These are phyloP conservation scores for Xiphydria camelus DNA, from an alignment of 2,888 invertebrate species.

Conservation along the genomic window DNA sequence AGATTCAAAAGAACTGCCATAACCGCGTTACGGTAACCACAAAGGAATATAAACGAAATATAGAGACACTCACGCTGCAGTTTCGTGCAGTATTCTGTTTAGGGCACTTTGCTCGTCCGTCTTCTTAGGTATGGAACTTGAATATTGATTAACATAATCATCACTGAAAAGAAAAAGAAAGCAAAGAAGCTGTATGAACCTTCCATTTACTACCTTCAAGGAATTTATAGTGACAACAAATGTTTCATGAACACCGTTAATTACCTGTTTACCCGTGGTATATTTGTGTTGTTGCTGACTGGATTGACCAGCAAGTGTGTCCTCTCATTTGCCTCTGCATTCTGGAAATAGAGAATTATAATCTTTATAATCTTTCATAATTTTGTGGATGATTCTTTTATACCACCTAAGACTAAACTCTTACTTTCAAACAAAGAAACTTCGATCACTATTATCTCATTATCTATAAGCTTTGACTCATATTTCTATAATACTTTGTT, in stretches of 20 bases:
- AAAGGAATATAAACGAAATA: conserved; percentile 14
- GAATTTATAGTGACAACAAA: conserved; percentile 3
- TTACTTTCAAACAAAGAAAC: no score
- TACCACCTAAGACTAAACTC: no score
- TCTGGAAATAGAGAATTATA: conserved; percentile 48
- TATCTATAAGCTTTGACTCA: no score
- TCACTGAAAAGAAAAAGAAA: conserved; percentile 60
- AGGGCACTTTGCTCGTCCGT: conserved; percentile 90
- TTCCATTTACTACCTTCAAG: background rate
- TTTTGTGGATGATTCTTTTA: no score
- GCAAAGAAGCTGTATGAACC: conserved; percentile 5
- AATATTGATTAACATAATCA: conserved; percentile 66
- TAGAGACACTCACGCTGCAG: conserved; percentile 74
- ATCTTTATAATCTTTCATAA: background rate
- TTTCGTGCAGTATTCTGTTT: conserved; percentile 86
- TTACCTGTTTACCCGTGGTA: conserved; percentile 70
- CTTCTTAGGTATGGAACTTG: conserved; percentile 71
- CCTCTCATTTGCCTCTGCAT: conserved; percentile 71
- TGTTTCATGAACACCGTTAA: background rate
- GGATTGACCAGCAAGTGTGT: conserved; percentile 81
- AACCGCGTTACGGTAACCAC: background rate
- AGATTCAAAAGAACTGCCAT: conserved; percentile 11
- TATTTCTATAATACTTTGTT: no score
- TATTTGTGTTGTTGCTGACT: conserved; percentile 72
- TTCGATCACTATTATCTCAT: no score